Conservation (phyloP, 2,113 vertebrate species). For the Sylvilagus bachmani region DNA sequence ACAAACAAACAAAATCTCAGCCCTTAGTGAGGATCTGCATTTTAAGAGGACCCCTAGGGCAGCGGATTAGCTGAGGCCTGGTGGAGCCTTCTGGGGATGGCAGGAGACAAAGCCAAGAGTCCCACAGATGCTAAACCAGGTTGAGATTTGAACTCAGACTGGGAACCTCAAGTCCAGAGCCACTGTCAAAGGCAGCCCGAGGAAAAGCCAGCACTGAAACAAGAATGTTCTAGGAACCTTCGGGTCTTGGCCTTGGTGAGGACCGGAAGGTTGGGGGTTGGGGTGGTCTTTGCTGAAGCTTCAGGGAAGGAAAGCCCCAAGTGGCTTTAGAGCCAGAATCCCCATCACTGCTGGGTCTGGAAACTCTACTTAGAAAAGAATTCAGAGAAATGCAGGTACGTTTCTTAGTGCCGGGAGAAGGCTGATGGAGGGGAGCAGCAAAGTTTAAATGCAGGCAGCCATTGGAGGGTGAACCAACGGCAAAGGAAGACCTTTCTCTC, state of each 20-base stretch:
- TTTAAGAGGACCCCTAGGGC: not conserved
- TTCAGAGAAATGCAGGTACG: not conserved
- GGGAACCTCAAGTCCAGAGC: not conserved
- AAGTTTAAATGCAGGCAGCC: not conserved
- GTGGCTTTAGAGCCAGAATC: not conserved
- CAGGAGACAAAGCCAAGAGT: not conserved
- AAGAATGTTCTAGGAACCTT: not conserved
- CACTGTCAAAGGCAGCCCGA: not conserved
- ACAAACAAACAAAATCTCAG: not conserved
- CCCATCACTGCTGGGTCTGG: not conserved
- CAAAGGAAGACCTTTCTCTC: too few relatives aligned
- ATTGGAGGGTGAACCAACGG: too few relatives aligned
- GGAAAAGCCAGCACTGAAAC: not conserved
- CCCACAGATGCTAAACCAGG: not conserved
- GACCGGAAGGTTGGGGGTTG: too few relatives aligned
- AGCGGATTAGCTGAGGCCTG: not conserved
- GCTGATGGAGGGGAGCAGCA: too few relatives aligned
- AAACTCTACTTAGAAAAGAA: not conserved
- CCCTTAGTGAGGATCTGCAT: not conserved
- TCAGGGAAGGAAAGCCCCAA: not conserved
- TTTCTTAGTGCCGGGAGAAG: not conserved
- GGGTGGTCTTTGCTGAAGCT: not conserved
- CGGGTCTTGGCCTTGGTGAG: not conserved
- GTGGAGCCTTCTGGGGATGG: not conserved
- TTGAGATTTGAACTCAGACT: not conserved